These are phyloP conservation scores for Micrasema minimum DNA, from an alignment of 1,140 invertebrate genomes.

Conservation along the genomic window DNA sequence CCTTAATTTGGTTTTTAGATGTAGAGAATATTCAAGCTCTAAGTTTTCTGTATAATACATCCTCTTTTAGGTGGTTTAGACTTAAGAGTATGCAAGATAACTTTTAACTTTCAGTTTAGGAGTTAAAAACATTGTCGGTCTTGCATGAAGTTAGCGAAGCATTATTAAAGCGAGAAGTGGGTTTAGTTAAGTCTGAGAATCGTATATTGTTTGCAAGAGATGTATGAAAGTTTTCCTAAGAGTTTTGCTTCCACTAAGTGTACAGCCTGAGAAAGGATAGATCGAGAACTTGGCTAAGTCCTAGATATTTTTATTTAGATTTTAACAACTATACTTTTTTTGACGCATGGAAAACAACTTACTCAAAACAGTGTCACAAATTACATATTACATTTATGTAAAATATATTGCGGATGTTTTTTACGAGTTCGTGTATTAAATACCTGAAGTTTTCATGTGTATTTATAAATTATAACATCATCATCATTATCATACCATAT, in stretches of 20 bases:
- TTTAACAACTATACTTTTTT: too few relatives aligned
- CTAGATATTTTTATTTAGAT: too few relatives aligned
- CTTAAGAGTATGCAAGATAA: constrained; percentile 14
- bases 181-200: constrained; percentile 1
- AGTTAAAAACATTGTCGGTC: constrained; percentile 37
- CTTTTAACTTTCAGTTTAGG: constrained; percentile 37
- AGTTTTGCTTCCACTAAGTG: too few relatives aligned
- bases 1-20: background rate
- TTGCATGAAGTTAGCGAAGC: constrained; percentile 36
- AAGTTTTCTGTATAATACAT: background rate
- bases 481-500: too few relatives aligned
- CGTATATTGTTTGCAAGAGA: background rate
- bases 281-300: background rate
- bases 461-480: too few relatives aligned
- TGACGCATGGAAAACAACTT: too few relatives aligned
- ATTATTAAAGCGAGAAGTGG: constrained; percentile 33
- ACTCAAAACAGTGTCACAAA: too few relatives aligned
- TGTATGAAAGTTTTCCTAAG: background rate
- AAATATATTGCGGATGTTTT: too few relatives aligned
- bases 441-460: too few relatives aligned
- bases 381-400: too few relatives aligned
- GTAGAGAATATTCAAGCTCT: background rate
- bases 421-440: too few relatives aligned
- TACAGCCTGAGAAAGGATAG: too few relatives aligned
- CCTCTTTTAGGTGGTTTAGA: background rate